Evolutionary conservation across 2,888 invertebrate genomes (phyloP), one percentile per base, ranked within the genome.

Genomic region (Augochlorella aurata): DNA sequence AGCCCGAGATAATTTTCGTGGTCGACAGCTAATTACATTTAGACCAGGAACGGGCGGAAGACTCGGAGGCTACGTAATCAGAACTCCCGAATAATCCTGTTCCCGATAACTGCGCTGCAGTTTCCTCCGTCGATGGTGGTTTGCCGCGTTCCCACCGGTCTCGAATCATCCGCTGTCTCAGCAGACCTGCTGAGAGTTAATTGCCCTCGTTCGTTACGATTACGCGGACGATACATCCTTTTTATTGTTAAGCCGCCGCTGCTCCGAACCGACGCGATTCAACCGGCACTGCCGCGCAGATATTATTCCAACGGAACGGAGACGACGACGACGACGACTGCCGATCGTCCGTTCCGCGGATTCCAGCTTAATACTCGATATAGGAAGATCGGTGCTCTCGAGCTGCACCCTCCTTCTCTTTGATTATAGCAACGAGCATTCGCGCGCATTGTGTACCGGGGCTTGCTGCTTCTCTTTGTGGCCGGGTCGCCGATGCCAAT

Each of bases 21-120:
- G 87, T 86, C 80, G 85, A 80, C 83, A 84, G 87, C 88, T 91
- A 90, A 90, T 91, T 90, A 89, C 87, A 90, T 89, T 89, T 86
- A 86, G 87, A 86, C 85, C 85, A 82, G 79, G 70, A 85, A 73
- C 85, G 85, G 87, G 83, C 83, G 85, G 85, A 85, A 84, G 89
- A 85, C 85, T 87, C 79, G 52, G 78, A 44, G 88, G 87, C 89
- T 89, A 89, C 87, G 88, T 89, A 89, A 89, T 90, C 88, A 87
- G 86, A 89, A 90, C 88, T 89, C 81, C 80, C 75, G 85, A 89
- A 90, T 90, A 90, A 91, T 91, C 89, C 89, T 85, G 88, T 90
- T 89, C 85, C 83, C 87, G 85, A 89, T 89, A 85, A 77, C 81
- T 83, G 88, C 79, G 45, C 83, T 81, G 89, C 85, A 87, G 85